Percentiles rank a stretch among this genome's conserved stretches.
These are phyloP conservation scores for Acanthopleura granulata DNA, from an alignment of 2,888 invertebrate species.

Conservation along the genomic window DNA sequence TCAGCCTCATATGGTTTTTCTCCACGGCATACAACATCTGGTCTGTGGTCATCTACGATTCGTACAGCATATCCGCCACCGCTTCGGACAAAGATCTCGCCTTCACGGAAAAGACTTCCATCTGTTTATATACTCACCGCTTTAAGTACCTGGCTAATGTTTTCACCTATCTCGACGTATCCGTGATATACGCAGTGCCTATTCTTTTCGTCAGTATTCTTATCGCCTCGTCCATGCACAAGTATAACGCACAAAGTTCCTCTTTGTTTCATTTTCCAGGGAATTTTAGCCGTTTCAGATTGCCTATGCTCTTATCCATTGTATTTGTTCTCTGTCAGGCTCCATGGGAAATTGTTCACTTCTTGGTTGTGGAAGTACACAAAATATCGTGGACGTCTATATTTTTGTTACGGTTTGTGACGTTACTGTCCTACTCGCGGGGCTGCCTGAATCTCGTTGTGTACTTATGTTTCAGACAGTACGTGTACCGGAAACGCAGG, in stretches of 20 bases:
- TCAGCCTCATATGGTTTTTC: constrained; percentile 64
- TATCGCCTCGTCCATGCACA: constrained; percentile 15
- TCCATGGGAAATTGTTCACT: constrained; percentile 49
- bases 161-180: constrained; percentile 47
- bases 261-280: constrained; percentile 20
- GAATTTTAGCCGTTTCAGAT: constrained; percentile 33
- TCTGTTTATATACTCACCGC: constrained; percentile 43
- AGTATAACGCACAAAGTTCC: neutral
- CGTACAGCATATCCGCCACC: constrained; percentile 25
- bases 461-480: constrained; percentile 56
- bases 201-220: constrained; percentile 32
- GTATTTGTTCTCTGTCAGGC: constrained; percentile 39
- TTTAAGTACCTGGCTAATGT: constrained; percentile 44
- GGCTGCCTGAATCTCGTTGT: constrained; percentile 53
- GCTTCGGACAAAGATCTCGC: neutral
- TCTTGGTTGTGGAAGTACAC: constrained; percentile 34
- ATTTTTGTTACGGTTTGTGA: neutral
- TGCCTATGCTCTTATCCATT: constrained; percentile 40
- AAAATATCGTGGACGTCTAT: constrained; percentile 1
- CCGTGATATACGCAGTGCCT: constrained; percentile 47
- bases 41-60: constrained; percentile 54
- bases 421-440: constrained; percentile 35
- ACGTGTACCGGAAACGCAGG: constrained; percentile 42
- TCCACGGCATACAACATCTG: constrained; percentile 63
- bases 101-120: constrained; percentile 23